Base-by-base conservation (phyloP, 2,113 vertebrate genomes). In the Potamarius usumacintae region DNA sequence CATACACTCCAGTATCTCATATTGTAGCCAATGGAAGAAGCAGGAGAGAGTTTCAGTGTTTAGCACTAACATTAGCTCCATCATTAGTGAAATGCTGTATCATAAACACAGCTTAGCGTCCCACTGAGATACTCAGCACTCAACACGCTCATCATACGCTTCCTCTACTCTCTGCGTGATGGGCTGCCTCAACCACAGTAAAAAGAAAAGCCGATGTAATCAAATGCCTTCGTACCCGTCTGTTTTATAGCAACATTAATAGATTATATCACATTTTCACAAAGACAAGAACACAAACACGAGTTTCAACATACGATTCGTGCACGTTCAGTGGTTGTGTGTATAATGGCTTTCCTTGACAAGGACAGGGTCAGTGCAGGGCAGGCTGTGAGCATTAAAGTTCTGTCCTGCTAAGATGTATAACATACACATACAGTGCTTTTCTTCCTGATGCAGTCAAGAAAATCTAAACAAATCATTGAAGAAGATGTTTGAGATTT, bases 91-190 rank as follows among this genome's bases (percentile, higher is more conserved):
- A 86, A 85, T 63, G 85, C 88, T 87, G 90, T 83, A 89, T 90
- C 90, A 89, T 90, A 85, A 89, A 89, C 83, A 87, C 88, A 90
- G 87, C 88, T 90, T 85, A 89, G 63, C 71, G 20, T 76, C 90
- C 89, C 80, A 87, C 90, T 90, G 90, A 87, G 87, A 87, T 84
- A 78, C 85, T 89, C 63, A 89, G 88, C 77, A 82, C 65, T 86
- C 87, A 69, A 87, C 87, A 72, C 58, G 78, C 87, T 88, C 57
- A 82, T 76, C 89, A 87, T 82, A 88, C 65, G 83, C 69, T 67
- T 84, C 74, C 74, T 53, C 80, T 83, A 42, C 67, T 88, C 82
- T 15, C 87, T 67, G 50, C 60, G 15, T 88, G 82, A 84, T 57
- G 72, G 62, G 74, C 87, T 65, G 76, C 74, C 58, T 65, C 48